Evolutionary conservation across 2,888 invertebrate genomes (phyloP), one percentile per base, ranked within the genome.

Genomic region (Protonemura montana): DNA sequence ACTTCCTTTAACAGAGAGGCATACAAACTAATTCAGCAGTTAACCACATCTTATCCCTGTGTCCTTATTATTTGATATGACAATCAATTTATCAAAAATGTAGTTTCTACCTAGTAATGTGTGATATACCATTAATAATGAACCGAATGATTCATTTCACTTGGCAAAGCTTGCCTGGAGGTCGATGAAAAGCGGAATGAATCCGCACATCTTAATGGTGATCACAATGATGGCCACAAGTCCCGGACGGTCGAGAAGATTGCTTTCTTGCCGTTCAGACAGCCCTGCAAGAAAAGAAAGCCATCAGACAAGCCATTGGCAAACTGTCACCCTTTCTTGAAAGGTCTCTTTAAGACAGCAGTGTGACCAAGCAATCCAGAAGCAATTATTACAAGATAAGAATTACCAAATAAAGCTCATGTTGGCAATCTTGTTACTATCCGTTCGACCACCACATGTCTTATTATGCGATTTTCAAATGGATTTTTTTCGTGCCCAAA

Each of bases 51-150:
- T 81, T 30, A 81, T 81, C 81, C 81, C 81, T 81, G 81, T 81
- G 81, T 81, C 81, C 81, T 81, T 81, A 81, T 81, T 81, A 81
- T 81, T 81, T 81, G 81, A 81, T 81, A 81, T 81, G 81, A 29
- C 30, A 29, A 81, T 81, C 81, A 81, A 81, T 81, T 81, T 81
- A 81, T 81, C 78, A 81, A 81, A 81, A 81, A 81, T 81, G 81
- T 81, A 59, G 3, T 59, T 59, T 81, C 29, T n/a, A 30, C 27
- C 81, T 81, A 81, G 28, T 29, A 81, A 28, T 81, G n/a, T 81
- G 81, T 30, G 28, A 81, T 28, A n/a, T n/a, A 30, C 10, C 30
- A 28, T 81, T n/a, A 21, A 30, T 81, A 7, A n/a, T 30, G n/a
- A 27, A 27, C 81, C 81, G 30, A 30, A 0, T 30, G 81, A 81